These are phyloP conservation scores for Cydia splendana DNA, from an alignment of 1,140 invertebrate genomes.

Conservation along the genomic window DNA sequence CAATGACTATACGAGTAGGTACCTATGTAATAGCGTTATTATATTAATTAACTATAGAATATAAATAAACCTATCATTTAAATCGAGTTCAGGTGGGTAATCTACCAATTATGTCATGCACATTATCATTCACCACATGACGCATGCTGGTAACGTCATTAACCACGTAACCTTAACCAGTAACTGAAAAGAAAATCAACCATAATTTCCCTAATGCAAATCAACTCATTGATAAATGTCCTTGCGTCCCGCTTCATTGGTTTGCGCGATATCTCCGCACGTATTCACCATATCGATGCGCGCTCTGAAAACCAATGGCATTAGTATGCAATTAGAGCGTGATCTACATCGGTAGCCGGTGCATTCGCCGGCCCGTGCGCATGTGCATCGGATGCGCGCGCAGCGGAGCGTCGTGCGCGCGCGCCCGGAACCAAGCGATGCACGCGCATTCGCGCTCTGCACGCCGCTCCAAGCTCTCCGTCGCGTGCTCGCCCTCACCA, in stretches of 20 bases:
- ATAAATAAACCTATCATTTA: too few relatives aligned
- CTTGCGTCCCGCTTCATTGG: slow-evolving; percentile 35
- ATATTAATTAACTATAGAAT: too few relatives aligned
- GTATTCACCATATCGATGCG: slow-evolving; percentile 47
- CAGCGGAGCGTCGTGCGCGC: slow-evolving; percentile 64
- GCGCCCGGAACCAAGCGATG: slow-evolving; percentile 27
- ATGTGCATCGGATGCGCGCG: slow-evolving; percentile 53
- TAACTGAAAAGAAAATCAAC: not conserved
- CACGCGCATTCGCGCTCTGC: slow-evolving; percentile 58
- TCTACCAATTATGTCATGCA: not conserved
- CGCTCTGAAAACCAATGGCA: slow-evolving; percentile 74
- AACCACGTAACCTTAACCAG: slow-evolving; percentile 5
- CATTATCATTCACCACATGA: not conserved
- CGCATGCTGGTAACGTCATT: not conserved
- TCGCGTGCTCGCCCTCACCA: slow-evolving; percentile 65
- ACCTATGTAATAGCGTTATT: too few relatives aligned
- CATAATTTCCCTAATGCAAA: not conserved
- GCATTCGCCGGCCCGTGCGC: slow-evolving; percentile 39
- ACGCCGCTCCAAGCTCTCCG: slow-evolving; percentile 55
- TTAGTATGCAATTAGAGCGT: slow-evolving; percentile 58
- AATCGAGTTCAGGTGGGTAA: not conserved
- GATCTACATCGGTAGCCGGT: slow-evolving; percentile 36
- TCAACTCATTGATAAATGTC: not conserved
- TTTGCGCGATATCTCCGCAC: slow-evolving; percentile 60
- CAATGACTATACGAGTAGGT: too few relatives aligned